These are phyloP conservation scores for Rhimphoctona megacephalus DNA, from an alignment of 2,888 invertebrate species.

Conservation along the genomic window DNA sequence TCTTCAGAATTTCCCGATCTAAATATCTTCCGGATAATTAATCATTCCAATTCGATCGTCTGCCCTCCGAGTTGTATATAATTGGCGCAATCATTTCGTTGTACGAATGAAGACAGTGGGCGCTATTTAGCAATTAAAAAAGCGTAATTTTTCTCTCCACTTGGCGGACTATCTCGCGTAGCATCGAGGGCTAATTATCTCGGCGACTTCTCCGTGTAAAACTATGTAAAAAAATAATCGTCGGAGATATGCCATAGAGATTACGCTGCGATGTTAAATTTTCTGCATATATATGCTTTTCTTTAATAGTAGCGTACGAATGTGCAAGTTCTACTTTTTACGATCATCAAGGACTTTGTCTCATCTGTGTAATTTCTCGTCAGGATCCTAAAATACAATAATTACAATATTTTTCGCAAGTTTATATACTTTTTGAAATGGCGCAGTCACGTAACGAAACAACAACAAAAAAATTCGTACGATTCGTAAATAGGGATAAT, in stretches of 20 bases:
- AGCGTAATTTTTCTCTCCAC: not conserved
- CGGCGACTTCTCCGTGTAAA: not conserved
- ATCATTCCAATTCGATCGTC: not conserved
- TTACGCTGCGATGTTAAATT: not conserved
- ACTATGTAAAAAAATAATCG: not conserved
- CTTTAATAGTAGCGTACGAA: not conserved
- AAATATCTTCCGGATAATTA: not conserved
- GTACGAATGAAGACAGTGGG: not conserved
- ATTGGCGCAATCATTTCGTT: not conserved
- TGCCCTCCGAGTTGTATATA: not conserved
- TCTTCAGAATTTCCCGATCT: not conserved
- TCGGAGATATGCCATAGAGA: not conserved
- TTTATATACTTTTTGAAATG: not conserved
- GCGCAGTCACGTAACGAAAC: too few relatives aligned
- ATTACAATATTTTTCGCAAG: not conserved
- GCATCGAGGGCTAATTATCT: slow-evolving; percentile 21
- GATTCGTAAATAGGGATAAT: not conserved
- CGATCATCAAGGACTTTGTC: not conserved
- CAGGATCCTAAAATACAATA: too few relatives aligned
- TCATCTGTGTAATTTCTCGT: not conserved
- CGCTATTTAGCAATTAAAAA: not conserved
- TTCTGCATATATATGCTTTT: not conserved
- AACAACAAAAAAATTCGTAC: not conserved
- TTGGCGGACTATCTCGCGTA: not conserved
- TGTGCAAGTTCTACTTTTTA: slow-evolving; percentile 15